phyloP scores from a whole-genome alignment of 1,140 invertebrate species.

The Nymphalis io region DNA sequence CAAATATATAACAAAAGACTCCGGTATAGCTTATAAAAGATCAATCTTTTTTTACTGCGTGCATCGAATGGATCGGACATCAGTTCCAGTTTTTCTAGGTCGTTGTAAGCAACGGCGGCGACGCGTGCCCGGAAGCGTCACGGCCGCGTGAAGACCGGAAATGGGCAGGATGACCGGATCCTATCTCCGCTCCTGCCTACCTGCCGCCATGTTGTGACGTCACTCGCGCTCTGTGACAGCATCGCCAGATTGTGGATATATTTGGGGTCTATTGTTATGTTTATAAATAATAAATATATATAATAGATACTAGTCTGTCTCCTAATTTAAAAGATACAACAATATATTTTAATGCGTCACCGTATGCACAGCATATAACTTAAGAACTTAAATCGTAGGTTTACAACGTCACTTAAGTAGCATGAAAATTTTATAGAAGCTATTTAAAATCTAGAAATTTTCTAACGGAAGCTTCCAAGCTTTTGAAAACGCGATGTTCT shows the following conservation, averaged over 20 bases:
- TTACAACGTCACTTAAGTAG: constrained; percentile 6
- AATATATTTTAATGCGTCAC: too few species aligned
- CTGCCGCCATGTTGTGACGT: constrained; percentile 78
- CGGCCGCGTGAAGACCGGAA: constrained; percentile 80
- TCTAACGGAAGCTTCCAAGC: constrained; percentile 40
- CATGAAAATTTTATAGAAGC: constrained; percentile 29
- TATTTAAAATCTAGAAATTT: constrained; percentile 35
- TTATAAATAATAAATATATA: constrained; percentile 3
- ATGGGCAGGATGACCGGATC: constrained; percentile 80
- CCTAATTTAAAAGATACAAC: too few species aligned
- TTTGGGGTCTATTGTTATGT: constrained; percentile 47
- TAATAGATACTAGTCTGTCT: too few species aligned
- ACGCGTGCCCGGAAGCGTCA: constrained; percentile 79
- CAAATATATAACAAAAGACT: too few species aligned
- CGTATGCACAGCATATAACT: background rate
- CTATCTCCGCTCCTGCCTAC: constrained; percentile 77
- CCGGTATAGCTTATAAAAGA: too few species aligned
- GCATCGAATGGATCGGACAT: constrained; percentile 9
- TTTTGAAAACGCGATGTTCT: constrained; percentile 40
- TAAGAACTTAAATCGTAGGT: background rate
- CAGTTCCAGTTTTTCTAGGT: constrained; percentile 53
- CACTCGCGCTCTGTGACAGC: constrained; percentile 52
- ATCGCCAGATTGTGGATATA: constrained; percentile 63
- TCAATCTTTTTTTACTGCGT: background rate
- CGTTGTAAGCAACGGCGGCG: constrained; percentile 60